Evolutionary conservation across 2,113 vertebrate species (phyloP), one percentile per base, ranked within the genome.

Genomic region (Zosterops hypoxanthus): DNA sequence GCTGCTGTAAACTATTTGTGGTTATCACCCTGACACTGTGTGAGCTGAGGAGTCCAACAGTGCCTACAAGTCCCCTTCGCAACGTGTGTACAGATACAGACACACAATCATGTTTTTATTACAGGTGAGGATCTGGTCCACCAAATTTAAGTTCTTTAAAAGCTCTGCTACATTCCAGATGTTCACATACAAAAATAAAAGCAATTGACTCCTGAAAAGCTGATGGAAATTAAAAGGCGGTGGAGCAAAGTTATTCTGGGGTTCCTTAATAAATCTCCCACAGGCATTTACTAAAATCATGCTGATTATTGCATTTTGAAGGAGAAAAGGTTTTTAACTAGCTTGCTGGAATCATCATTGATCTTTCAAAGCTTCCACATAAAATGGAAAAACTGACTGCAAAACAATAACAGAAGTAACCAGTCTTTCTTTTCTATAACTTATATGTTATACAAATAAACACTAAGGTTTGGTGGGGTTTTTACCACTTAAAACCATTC

Each of bases 261-360:
- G 22, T 89, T 89, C 44, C 70, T 86, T 86, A 82, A 87, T 78
- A 86, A 87, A 44, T 71, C 29, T 91, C 69, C 90, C 78, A 59
- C 41, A 76, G 82, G 61, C 56, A 53, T 84, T 92, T 95, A 79
- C 56, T 89, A 94, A 93, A 95, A 93, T 87, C 81, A 89, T 75
- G 69, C 92, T 92, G 78, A 39, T 60, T 90, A 71, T 89, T 93
- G 69, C 78, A 85, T 92, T 91, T 76, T 75, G 77, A 93, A 89
- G 78, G 82, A 91, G 94, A 95, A 68, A 13, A 25, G 26, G 12
- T 18, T 89, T 94, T 94, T 84, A 91, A 76, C 59, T 52, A 82
- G 66, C 80, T 65, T 65, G 70, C 36, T 80, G 82, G 49, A 89
- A 83, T 95, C 10, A 6, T 46, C 70, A 85, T 36, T 53, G 49